These are phyloP conservation scores for Paedocypris micromegethes DNA, from an alignment of 2,797 vertebrate genomes.

Conservation along the genomic window DNA sequence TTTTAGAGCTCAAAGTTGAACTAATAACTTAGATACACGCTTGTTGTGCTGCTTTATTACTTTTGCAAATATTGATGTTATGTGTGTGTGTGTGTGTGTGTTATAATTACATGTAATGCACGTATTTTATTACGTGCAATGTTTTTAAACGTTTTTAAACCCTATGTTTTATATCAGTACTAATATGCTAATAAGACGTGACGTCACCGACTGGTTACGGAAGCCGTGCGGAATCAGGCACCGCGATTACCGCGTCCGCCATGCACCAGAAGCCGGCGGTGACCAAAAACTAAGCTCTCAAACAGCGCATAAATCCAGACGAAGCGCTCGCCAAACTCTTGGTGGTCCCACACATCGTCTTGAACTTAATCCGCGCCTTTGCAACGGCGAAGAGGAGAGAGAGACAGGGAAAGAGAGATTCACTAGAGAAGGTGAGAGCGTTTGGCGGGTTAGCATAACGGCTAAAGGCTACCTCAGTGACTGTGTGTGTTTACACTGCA, in stretches of 20 bases:
- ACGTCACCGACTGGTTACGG: constrained; percentile 55
- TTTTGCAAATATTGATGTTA: too few relatives aligned
- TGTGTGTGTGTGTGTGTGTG: too few relatives aligned
- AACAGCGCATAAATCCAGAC: constrained; percentile 12
- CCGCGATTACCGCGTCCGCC: constrained; percentile 27
- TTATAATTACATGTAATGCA: too few relatives aligned
- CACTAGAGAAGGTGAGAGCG: constrained; percentile 21
- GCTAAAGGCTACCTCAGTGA: constrained; percentile 20
- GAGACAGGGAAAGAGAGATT: neutral
- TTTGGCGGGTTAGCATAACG: constrained; percentile 31
- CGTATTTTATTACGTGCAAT: too few relatives aligned
- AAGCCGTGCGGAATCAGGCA: constrained; percentile 58
- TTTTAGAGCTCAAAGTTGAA: too few relatives aligned
- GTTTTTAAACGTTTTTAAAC: too few relatives aligned
- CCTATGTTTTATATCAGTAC: neutral
- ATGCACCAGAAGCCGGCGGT: constrained; percentile 36
- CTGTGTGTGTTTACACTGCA: constrained; percentile 1
- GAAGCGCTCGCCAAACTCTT: neutral
- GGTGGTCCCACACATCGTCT: neutral
- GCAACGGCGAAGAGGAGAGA: neutral
- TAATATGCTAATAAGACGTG: neutral
- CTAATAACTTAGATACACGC: too few relatives aligned
- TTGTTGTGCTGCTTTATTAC: neutral
- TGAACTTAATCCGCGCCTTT: neutral
- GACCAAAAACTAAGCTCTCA: constrained; percentile 26